phyloP scores from a whole-genome alignment of 2,797 vertebrate genomes.

The Xenopus petersii region DNA sequence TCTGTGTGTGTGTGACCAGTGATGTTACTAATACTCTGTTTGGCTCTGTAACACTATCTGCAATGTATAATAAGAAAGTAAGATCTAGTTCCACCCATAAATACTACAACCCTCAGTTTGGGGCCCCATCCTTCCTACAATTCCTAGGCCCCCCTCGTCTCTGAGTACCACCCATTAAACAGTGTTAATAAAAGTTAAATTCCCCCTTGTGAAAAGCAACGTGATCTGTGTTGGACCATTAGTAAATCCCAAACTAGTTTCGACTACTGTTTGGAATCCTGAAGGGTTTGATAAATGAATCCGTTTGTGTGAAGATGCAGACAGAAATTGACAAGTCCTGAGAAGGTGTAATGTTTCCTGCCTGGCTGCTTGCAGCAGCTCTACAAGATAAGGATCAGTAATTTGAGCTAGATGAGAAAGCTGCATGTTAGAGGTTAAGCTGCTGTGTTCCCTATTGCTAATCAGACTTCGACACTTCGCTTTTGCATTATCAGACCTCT shows the following conservation, averaged over 20 bases:
- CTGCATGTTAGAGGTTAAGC: constrained; percentile 81
- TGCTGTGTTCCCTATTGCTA: constrained; percentile 81
- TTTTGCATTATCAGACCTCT: constrained; percentile 64
- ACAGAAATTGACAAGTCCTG: constrained; percentile 85
- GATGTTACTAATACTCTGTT: too few relatives aligned
- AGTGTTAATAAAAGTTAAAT: constrained; percentile 1
- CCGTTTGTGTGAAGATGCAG: constrained; percentile 77
- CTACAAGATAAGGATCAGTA: constrained; percentile 91
- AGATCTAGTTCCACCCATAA: too few relatives aligned
- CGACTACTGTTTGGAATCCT: constrained; percentile 27
- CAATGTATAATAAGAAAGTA: too few relatives aligned
- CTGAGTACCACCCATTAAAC: not conserved
- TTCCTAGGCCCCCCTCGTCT: too few relatives aligned
- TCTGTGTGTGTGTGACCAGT: too few relatives aligned
- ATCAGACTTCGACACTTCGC: constrained; percentile 83
- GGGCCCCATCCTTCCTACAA: too few relatives aligned
- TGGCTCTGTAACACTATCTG: too few relatives aligned
- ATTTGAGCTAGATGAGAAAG: constrained; percentile 81
- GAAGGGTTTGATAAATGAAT: constrained; percentile 44
- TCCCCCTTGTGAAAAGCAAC: not conserved
- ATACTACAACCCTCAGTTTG: too few relatives aligned
- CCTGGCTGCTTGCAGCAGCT: constrained; percentile 81
- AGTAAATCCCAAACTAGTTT: constrained; percentile 14
- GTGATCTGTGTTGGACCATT: not conserved
- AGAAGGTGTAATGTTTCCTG: constrained; percentile 83